Evolutionary conservation across 1,140 invertebrate genomes (phyloP).

Genomic region (Caenorhabditis latens): DNA sequence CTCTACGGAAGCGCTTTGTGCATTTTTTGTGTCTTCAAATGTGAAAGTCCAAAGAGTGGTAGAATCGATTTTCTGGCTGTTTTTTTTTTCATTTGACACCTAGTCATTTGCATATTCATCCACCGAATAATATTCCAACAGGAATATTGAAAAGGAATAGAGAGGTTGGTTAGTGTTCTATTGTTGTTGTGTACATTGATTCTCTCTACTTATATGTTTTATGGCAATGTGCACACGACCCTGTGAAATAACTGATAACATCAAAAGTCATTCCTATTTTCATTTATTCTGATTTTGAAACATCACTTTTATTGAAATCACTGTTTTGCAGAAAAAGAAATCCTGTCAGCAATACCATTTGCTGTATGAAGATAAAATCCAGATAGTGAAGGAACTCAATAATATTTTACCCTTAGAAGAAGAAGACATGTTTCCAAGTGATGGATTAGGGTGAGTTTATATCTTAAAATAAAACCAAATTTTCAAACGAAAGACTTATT

Average conservation of each 20-base stretch:
- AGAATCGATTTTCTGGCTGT: neutral
- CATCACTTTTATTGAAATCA: neutral
- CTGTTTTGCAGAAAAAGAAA: constrained; percentile 29
- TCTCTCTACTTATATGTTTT: neutral
- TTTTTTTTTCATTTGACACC: neutral
- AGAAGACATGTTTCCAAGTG: constrained; percentile 16
- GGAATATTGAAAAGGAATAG: neutral
- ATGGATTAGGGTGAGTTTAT: constrained; percentile 40
- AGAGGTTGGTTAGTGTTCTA: constrained; percentile 12
- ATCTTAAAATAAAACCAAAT: neutral
- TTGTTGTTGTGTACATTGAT: constrained; percentile 9
- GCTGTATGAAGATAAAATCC: constrained; percentile 29
- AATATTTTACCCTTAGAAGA: constrained; percentile 33
- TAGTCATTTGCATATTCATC: constrained; percentile 26
- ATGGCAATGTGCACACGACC: neutral
- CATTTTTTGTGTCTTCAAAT: constrained; percentile 32
- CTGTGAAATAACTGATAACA: constrained; percentile 15
- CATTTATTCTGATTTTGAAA: neutral
- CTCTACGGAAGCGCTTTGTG: constrained; percentile 21
- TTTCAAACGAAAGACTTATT: neutral
- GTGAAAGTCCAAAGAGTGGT: constrained; percentile 39
- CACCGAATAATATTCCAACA: neutral
- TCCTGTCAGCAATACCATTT: constrained; percentile 39
- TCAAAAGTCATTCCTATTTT: neutral
- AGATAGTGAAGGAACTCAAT: constrained; percentile 36